These are phyloP conservation scores for Sylvicapra grimmia DNA, from an alignment of 2,113 vertebrate species.

Conservation along the genomic window DNA sequence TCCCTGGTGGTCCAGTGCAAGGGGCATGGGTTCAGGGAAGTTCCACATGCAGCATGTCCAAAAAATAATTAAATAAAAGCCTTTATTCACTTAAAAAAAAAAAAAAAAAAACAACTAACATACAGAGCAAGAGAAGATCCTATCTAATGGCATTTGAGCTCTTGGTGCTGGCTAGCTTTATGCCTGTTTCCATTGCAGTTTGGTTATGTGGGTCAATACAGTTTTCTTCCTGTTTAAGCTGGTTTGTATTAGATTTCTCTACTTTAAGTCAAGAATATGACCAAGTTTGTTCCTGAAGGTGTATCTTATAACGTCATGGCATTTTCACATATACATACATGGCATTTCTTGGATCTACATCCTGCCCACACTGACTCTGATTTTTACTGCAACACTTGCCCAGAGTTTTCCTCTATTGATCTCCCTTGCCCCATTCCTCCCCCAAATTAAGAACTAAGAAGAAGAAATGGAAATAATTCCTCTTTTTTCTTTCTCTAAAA, in stretches of 20 bases:
- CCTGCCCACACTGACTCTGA: not conserved
- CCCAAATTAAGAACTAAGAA: not conserved
- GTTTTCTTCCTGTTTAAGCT: not conserved
- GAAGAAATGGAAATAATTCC: conserved; percentile 31
- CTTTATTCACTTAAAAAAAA: not conserved
- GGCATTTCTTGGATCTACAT: not conserved
- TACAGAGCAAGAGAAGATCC: not conserved
- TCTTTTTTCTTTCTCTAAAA: not conserved
- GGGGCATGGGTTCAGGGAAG: not conserved
- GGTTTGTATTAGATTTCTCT: not conserved
- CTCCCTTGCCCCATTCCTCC: not conserved
- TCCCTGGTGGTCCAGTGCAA: not conserved
- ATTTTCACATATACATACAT: not conserved
- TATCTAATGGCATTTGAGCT: not conserved
- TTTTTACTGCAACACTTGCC: not conserved
- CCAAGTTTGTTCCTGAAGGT: not conserved
- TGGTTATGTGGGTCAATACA: not conserved
- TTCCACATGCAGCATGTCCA: not conserved
- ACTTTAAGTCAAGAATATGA: not conserved
- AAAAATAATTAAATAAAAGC: not conserved
- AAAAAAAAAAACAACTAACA: not conserved
- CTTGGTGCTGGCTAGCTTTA: not conserved
- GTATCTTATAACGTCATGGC: not conserved
- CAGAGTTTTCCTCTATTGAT: not conserved
- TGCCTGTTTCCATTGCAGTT: not conserved